These are phyloP conservation scores for Saguinus midas DNA, from an alignment of 2,113 vertebrate genomes.

Conservation along the genomic window DNA sequence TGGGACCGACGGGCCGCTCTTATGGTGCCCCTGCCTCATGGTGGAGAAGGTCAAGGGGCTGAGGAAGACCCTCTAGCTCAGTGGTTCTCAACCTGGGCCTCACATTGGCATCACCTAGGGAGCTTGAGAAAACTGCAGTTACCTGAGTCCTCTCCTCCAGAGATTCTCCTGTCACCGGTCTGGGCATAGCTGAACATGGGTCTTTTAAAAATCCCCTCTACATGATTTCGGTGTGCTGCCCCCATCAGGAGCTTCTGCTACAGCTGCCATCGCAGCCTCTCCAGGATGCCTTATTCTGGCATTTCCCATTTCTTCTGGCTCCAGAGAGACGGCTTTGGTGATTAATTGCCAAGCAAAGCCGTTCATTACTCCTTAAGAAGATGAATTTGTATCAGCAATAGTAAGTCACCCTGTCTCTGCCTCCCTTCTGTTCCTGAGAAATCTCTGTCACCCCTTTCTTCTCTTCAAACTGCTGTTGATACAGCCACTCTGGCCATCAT, in stretches of 20 bases:
- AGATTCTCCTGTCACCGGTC: not conserved
- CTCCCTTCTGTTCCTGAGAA: rapidly evolving
- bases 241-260: not conserved
- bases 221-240: rapidly evolving
- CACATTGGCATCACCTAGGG: not conserved
- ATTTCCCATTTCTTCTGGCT: not conserved
- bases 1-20: not conserved
- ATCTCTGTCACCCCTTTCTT: not conserved
- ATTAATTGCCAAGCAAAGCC: not conserved
- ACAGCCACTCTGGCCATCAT: not conserved
- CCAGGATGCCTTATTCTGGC: rapidly evolving
- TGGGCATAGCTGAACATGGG: too few species aligned
- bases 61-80: rapidly evolving
- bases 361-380: slow-evolving; percentile 19
- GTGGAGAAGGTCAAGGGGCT: rapidly evolving
- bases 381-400: slow-evolving; percentile 5
- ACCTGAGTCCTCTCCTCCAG: not conserved
- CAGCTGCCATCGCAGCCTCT: not conserved
- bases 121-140: not conserved
- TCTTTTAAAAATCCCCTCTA: rapidly evolving
- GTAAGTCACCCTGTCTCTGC: not conserved
- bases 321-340: not conserved
- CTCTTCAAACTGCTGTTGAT: not conserved
- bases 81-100: rapidly evolving
- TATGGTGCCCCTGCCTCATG: not conserved